A percentile compares a stretch with the other conserved stretches of the same genome.
phyloP scores from a whole-genome alignment of 2,113 vertebrate species.

The Thalassarche chlororhynchos region DNA sequence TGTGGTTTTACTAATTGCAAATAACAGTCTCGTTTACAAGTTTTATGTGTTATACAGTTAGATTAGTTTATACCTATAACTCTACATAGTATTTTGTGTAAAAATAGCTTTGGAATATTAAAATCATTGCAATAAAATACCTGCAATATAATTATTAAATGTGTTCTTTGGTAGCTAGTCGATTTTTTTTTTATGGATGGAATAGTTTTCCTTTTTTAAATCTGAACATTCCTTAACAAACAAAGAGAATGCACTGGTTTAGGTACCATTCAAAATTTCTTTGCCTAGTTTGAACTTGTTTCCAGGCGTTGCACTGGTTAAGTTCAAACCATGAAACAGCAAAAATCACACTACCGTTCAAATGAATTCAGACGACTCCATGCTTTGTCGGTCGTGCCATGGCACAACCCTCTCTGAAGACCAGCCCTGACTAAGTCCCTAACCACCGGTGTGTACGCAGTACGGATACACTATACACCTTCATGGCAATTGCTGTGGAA shows the following conservation, averaged over 20 bases:
- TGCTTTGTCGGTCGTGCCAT: conserved; percentile 58
- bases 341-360: conserved; percentile 75
- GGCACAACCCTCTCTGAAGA: conserved; percentile 79
- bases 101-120: conserved; percentile 86
- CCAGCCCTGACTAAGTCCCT: conserved; percentile 81
- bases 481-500: conserved; percentile 67
- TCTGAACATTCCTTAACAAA: conserved; percentile 86
- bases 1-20: conserved; percentile 72
- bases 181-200: conserved; percentile 75
- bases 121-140: conserved; percentile 86
- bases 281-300: conserved; percentile 77
- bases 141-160: conserved; percentile 80
- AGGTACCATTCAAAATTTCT: conserved; percentile 79
- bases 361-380: conserved; percentile 78
- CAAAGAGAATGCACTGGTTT: conserved; percentile 95
- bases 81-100: conserved; percentile 84
- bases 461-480: conserved; percentile 70
- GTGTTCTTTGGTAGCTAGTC: conserved; percentile 84
- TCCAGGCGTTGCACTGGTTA: conserved; percentile 46
- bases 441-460: conserved; percentile 72
- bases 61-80: conserved; percentile 79
- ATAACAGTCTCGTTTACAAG: conserved; percentile 74
- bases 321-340: conserved; percentile 73
- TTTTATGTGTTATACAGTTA: conserved; percentile 75
- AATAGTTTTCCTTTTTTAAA: conserved; percentile 76